A percentile compares a stretch with the other conserved stretches of the same genome.
Evolutionary conservation across 2,888 invertebrate species (phyloP).

Genomic region (Nasonovia ribisnigri): DNA sequence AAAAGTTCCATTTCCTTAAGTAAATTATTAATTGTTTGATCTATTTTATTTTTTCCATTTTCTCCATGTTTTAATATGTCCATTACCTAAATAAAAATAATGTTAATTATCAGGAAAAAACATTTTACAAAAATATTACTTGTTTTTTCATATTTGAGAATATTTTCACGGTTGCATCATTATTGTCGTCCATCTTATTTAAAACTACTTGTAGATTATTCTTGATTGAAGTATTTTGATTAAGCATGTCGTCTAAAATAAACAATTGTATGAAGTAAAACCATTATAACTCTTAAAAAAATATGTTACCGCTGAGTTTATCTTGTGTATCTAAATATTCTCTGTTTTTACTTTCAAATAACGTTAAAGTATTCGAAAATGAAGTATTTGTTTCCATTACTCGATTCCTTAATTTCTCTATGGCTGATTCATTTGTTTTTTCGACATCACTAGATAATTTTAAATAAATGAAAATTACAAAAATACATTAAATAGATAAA

Average conservation of each 20-base stretch:
- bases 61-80: constrained; percentile 10
- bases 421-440: constrained; percentile 51
- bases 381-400: constrained; percentile 54
- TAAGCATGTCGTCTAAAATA: constrained; percentile 49
- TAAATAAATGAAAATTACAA: not conserved
- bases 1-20: constrained; percentile 37
- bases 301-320: constrained; percentile 48
- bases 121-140: constrained; percentile 24
- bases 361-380: constrained; percentile 53
- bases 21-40: constrained; percentile 27
- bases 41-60: constrained; percentile 22
- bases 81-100: constrained; percentile 36
- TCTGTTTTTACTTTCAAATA: constrained; percentile 60
- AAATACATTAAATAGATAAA: not conserved
- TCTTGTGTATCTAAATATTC: constrained; percentile 55
- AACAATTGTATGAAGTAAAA: not conserved
- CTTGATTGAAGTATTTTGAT: constrained; percentile 32
- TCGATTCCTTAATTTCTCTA: constrained; percentile 35
- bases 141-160: constrained; percentile 47
- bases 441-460: constrained; percentile 48
- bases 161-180: constrained; percentile 21
- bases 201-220: constrained; percentile 37
- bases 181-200: constrained; percentile 30
- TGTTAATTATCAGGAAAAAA: not conserved
- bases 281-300: not conserved